Evolutionary conservation across 2,797 vertebrate species (phyloP).

Genomic region (Eulemur coronatus): DNA sequence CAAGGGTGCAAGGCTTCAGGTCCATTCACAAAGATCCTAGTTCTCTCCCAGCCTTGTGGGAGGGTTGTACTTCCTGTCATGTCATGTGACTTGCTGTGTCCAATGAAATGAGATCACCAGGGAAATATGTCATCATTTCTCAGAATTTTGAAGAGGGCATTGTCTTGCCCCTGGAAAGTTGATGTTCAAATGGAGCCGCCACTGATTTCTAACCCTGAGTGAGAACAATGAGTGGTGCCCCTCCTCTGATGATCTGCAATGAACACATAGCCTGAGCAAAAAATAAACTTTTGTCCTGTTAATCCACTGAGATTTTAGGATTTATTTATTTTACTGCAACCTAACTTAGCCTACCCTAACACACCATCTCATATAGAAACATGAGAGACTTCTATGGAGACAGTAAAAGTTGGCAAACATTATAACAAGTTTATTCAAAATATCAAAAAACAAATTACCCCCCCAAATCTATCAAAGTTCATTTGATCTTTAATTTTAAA

Average conservation of each 20-base stretch:
- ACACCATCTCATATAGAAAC: not conserved
- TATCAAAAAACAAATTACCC: not conserved
- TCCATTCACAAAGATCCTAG: not conserved
- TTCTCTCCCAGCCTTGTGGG: not conserved
- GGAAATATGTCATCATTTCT: not conserved
- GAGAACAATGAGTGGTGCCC: not conserved
- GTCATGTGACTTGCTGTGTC: not conserved
- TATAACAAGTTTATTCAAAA: not conserved
- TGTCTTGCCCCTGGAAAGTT: not conserved
- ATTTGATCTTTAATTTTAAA: conserved; percentile 43
- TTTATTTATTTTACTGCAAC: not conserved
- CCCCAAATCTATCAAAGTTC: not conserved
- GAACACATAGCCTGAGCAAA: not conserved
- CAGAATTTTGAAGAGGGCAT: not conserved
- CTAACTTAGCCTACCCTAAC: not conserved
- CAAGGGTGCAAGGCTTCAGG: not conserved
- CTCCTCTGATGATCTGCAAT: not conserved
- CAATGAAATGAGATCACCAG: not conserved
- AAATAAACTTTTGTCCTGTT: not conserved
- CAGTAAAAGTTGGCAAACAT: not conserved
- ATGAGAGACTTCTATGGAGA: not conserved
- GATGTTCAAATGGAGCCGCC: not conserved
- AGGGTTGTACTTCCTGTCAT: not conserved
- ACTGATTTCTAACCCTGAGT: not conserved
- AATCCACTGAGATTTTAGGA: not conserved